Evolutionary conservation across 2,797 vertebrate species (phyloP).

Genomic region (Enteromius unitaeniatus): DNA sequence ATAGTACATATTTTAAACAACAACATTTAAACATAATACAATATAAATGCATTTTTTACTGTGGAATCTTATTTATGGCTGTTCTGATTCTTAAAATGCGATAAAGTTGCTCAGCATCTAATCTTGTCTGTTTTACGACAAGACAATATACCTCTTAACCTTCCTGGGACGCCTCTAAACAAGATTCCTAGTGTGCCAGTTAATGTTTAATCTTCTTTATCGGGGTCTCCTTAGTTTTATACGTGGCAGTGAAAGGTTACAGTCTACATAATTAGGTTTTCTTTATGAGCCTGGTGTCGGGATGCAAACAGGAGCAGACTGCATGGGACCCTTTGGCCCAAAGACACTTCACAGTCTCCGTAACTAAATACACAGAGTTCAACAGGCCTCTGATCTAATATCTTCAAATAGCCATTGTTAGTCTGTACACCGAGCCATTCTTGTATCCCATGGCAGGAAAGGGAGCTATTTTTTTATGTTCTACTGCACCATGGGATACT

Average conservation of each 20-base stretch:
- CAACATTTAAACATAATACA: not conserved
- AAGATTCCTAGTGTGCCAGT: conserved; percentile 45
- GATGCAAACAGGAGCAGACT: conserved; percentile 22
- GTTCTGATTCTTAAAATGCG: not conserved
- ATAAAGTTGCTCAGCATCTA: not conserved
- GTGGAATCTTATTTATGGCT: not conserved
- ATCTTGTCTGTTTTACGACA: conserved; percentile 1
- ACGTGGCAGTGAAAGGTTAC: conserved; percentile 47
- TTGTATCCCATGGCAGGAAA: conserved; percentile 21
- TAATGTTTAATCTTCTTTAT: conserved; percentile 68
- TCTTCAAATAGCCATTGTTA: conserved; percentile 39
- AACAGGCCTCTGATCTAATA: conserved; percentile 16
- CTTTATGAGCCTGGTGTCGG: conserved; percentile 11
- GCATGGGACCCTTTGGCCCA: conserved; percentile 7
- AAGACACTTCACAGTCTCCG: conserved; percentile 35
- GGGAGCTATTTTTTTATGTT: not conserved
- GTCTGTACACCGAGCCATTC: conserved; percentile 12
- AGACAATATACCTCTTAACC: conserved; percentile 4
- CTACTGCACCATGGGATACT: not conserved
- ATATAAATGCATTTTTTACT: not conserved
- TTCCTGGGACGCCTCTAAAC: not conserved
- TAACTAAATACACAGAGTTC: conserved; percentile 35
- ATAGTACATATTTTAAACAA: not conserved
- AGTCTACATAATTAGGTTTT: conserved; percentile 41
- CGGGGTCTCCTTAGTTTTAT: conserved; percentile 41